Base-by-base conservation (phyloP, 2,888 invertebrate genomes). In the Acronicta aceris region DNA sequence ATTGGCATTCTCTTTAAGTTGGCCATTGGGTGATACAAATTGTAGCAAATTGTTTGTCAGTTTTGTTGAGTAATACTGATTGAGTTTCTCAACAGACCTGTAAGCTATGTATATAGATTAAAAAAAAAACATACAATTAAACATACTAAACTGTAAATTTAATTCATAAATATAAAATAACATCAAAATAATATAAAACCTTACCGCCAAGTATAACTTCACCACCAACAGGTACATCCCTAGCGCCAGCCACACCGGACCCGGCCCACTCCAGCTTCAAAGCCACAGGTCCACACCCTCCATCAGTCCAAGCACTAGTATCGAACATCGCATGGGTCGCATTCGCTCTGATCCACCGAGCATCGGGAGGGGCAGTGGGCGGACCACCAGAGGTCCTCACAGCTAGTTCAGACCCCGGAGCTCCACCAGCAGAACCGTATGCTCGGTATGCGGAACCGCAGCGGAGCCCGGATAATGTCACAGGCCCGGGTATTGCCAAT, bases 401-500 rank as follows among this genome's bases (percentile, higher is more conserved):
- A 72, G 96, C 96, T 74, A 98, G 95, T 82, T 97, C 95, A 30
- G 96, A 94, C 62, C 98, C 98, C 0, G 97, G 96, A 51, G 96
- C 95, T 84, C 98, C 98, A 63, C 97, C 96, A 0, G 98, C 97
- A 12, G 97, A 96, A 74, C 98, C 95, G 85, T 97, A 97, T 54
- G 98, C 96, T 79, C 97, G 95, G 85, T 98, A 98, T 52, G 96
- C 95, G 40, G 97, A 97, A 27, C 98, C 98, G 89, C 98, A 98
- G 73, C 96, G 96, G 10, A 98, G 95, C 17, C 96, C 96, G 33
- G 96, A 96, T 38, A 98, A 93, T 2, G 96, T 96, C 71, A 92
- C 86, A 1, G 93, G 89, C 0, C 93, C 94, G 0, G 91, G 90
- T 57, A 81, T 88, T 0, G 92, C 91, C n/a, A 88, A 76, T 81